These are phyloP conservation scores for Hyles euphorbiae DNA, from an alignment of 1,140 invertebrate genomes.

Conservation along the genomic window DNA sequence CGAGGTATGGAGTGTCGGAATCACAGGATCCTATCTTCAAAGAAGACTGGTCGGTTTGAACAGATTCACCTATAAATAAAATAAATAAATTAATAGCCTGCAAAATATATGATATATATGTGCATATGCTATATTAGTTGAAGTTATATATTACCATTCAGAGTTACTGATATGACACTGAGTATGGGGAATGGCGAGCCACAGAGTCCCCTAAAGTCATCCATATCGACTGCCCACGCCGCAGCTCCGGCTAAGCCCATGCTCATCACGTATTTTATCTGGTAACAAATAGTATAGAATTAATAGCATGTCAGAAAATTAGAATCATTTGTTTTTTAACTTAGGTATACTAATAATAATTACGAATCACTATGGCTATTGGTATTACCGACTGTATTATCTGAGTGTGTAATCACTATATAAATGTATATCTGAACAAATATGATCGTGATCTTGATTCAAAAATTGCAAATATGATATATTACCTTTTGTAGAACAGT, in stretches of 20 bases:
- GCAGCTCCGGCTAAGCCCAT: slow-evolving; percentile 81
- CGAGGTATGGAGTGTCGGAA: slow-evolving; percentile 71
- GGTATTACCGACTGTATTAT: no score
- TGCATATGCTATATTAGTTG: no score
- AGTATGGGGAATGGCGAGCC: slow-evolving; percentile 80
- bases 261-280: slow-evolving; percentile 80
- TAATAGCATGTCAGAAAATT: slow-evolving; percentile 7
- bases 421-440: neutral
- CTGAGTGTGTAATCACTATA: no score
- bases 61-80: slow-evolving; percentile 40
- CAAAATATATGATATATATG: neutral
- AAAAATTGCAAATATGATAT: slow-evolving; percentile 2
- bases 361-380: no score
- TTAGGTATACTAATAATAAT: neutral
- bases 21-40: slow-evolving; percentile 68
- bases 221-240: slow-evolving; percentile 81
- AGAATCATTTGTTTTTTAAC: neutral
- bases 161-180: slow-evolving; percentile 75
- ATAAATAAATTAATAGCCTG: neutral
- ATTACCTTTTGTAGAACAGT: slow-evolving; percentile 81
- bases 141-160: slow-evolving; percentile 67
- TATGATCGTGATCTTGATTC: neutral
- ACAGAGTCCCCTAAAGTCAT: slow-evolving; percentile 82
- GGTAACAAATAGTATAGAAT: slow-evolving; percentile 16
- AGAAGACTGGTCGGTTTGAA: slow-evolving; percentile 52